Conservation (phyloP, 2,113 vertebrate genomes). For the Platysternon megacephalum region DNA sequence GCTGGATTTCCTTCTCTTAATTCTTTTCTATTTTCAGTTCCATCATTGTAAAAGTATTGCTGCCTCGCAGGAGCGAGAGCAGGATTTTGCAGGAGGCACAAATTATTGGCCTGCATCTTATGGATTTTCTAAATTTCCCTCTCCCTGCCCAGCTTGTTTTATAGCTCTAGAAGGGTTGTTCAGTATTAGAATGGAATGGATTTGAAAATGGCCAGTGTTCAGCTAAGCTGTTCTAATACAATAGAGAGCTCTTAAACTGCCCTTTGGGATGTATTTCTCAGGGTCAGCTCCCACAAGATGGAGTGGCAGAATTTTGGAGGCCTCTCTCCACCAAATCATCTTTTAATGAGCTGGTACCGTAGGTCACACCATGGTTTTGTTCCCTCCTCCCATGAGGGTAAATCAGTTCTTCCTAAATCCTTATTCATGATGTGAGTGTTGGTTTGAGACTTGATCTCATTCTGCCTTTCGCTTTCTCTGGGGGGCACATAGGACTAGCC, state of each 20-base stretch:
- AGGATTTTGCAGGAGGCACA: conserved; percentile 41
- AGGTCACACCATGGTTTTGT: too few relatives aligned
- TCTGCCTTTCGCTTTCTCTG: not conserved
- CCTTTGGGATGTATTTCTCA: not conserved
- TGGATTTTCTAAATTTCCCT: conserved; percentile 29
- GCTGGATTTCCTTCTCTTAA: conserved; percentile 47
- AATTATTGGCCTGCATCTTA: conserved; percentile 43
- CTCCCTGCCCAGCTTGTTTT: conserved; percentile 60
- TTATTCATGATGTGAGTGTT: not conserved
- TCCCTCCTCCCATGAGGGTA: not conserved
- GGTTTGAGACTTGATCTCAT: not conserved
- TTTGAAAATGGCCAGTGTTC: conserved; percentile 52
- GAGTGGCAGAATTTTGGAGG: not conserved
- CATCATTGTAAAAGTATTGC: conserved; percentile 36
- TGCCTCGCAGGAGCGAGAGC: conserved; percentile 48
- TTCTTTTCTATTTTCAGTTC: conserved; percentile 56
- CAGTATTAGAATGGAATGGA: not conserved
- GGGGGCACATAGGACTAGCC: not conserved
- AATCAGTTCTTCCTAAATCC: not conserved
- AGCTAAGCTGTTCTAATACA: not conserved
- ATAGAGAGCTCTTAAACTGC: not conserved
- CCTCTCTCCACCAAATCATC: not conserved
- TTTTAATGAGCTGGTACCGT: conserved; percentile 2
- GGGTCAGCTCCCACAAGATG: not conserved
- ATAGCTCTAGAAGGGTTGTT: not conserved